Evolutionary conservation across 2,888 invertebrate genomes (phyloP).

Genomic region (Acrobasis suavella): DNA sequence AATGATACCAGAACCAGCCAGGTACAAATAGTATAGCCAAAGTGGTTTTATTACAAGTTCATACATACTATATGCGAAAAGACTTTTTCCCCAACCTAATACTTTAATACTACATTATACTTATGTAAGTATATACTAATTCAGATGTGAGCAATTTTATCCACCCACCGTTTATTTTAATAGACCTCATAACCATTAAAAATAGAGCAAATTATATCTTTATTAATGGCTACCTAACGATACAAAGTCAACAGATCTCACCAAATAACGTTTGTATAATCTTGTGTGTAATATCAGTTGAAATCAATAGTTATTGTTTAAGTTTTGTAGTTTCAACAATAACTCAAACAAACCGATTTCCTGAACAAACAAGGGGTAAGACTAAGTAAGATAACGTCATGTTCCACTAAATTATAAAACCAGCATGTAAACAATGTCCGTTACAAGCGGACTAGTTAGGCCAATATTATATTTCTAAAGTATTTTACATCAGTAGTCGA

Average conservation of each 20-base stretch:
- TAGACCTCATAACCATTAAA: not conserved
- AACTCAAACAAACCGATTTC: not conserved
- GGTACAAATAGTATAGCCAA: too few species aligned
- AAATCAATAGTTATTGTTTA: not conserved
- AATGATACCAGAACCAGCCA: too few species aligned
- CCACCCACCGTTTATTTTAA: not conserved
- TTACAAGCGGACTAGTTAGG: not conserved
- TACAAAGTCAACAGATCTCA: constrained; percentile 5
- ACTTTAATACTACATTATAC: too few species aligned
- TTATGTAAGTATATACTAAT: too few species aligned
- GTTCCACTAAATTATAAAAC: not conserved
- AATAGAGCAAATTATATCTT: not conserved
- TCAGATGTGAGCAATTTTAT: not conserved
- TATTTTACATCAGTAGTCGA: not conserved
- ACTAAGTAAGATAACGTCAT: not conserved
- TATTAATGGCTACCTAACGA: not conserved
- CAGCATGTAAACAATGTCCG: not conserved
- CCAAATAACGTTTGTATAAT: not conserved
- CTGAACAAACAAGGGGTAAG: not conserved
- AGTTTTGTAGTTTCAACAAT: not conserved
- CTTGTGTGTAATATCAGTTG: not conserved
- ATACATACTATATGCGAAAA: too few species aligned
- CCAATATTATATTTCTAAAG: not conserved
- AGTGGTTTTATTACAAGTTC: too few species aligned
- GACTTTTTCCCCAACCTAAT: too few species aligned